Base-by-base conservation (phyloP, 2,113 vertebrate species). In the Cyanoliseus patagonus region DNA sequence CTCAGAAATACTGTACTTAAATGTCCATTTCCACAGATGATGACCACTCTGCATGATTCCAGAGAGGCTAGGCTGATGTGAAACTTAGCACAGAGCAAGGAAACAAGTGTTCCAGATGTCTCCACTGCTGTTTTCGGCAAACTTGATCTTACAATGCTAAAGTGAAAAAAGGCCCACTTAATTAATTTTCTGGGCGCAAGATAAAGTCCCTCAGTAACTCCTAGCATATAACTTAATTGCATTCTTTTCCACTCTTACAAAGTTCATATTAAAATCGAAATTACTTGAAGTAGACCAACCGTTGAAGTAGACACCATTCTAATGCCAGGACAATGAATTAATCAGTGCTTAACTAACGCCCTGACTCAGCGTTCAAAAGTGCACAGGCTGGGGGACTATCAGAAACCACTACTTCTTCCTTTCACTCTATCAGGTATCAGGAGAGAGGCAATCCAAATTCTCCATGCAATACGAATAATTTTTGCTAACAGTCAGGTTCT, bases 321-420 rank as follows among this genome's bases (percentile, higher is more conserved):
- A 59, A 51, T 61, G 24, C 1, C 19, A 59, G 20, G 31, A 13
- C 2, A 79, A 88, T 49, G 2, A 84, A 78, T 62, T 64, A 69
- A 15, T 28, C 20, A 13, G 4, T 5, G 4, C 1, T 67, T 82
- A 63, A 27, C n/a, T 66, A 30, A 30, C 16, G 5, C 11, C 3
- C 12, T 84, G 10, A 6, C 30, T 78, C 33, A 51, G 37, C 4
- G 51, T 67, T 87, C 30, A 33, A 44, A 10, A 27, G 1, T 35
- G 13, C 2, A 0, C 12, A 69, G 22, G 6, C 13, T 64, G 10
- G 4, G 11, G 2, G 10, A 35, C 23, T 59, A 3, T 47, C 5
- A 72, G 49, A 85, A 92, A 33, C 14, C 13, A 35, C 2, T n/a
- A 10, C 19, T 70, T n/a, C 23, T 69, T 33, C 53, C 25, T 84